Evolutionary conservation across 2,113 vertebrate genomes (phyloP).

Genomic region (Herpetotheres cachinnans): DNA sequence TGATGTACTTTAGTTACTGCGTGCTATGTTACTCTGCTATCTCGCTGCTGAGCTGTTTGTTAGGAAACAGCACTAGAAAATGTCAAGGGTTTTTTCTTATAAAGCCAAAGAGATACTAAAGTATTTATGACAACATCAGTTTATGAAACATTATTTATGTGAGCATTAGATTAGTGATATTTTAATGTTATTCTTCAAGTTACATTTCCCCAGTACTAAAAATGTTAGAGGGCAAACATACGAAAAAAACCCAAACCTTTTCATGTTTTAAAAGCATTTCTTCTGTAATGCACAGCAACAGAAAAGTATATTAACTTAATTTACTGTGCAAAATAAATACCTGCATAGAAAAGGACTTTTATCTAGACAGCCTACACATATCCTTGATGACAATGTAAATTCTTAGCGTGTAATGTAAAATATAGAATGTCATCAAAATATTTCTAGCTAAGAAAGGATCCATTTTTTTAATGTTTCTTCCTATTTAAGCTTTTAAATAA

Average conservation of each 20-base stretch:
- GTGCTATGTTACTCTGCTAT: neutral
- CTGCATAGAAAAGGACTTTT: neutral
- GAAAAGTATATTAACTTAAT: neutral
- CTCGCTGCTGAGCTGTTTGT: neutral
- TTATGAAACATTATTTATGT: neutral
- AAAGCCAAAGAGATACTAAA: neutral
- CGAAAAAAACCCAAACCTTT: neutral
- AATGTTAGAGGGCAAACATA: neutral
- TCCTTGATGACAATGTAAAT: neutral
- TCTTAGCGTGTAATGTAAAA: neutral
- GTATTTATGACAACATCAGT: slow-evolving; percentile 13
- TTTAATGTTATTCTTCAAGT: neutral
- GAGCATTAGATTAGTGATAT: neutral
- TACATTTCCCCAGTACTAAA: neutral
- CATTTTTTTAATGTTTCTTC: neutral
- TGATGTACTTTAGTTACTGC: neutral
- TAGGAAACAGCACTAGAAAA: neutral
- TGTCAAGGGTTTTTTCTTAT: neutral
- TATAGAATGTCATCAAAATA: neutral
- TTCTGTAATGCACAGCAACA: neutral
- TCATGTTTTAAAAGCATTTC: neutral
- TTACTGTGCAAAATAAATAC: neutral
- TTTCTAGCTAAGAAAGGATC: neutral
- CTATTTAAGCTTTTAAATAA: neutral
- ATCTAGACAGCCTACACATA: neutral